Evolutionary conservation across 1,140 invertebrate species (phyloP), one percentile per base, ranked within the genome.

Genomic region (Centruroides sculpturatus): DNA sequence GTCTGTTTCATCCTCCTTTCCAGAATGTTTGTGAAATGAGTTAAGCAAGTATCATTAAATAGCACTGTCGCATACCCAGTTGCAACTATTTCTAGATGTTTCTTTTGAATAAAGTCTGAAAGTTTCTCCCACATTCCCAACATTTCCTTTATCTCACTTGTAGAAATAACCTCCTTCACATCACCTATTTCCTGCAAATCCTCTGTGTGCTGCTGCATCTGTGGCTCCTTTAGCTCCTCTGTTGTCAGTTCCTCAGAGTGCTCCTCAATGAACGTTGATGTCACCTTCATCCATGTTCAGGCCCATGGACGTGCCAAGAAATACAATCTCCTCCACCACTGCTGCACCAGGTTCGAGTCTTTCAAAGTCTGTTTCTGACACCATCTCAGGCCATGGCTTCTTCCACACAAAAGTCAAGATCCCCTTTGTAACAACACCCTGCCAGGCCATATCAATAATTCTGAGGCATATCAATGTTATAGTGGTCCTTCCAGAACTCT

Each of bases 241-340:
- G 59, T 66, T 56, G 64, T 66, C 63, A 70, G 64, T 56, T 70
- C 66, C 59, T 69, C 50, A 56, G 52, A 50, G 59, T 69, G 66
- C 53, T 69, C 66, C 49, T 70, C 66, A 59, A 69, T 62, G 53
- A 69, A 56, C 57, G 46, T 69, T 62, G 57, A 69, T 59, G 60
- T 70, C 69, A 56, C 51, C 61, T 55, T 65, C 65, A 67, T 68
- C 64, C 61, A 69, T 56, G 51, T 68, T 65, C 66, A 69, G 59
- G 53, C 63, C 64, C 23, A 23, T 23, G 23, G 23, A 23, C 23
- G 0, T 23, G 23, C 23, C 23, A 0, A 23, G 23, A 2, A 66
- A 70, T 50, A 71, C 64, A 70, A 71, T 70, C 63, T 71, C 67
- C 67, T 69, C 64, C 57, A 60, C 61, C 65, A 66, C 69, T 63